A percentile compares a stretch with the other conserved stretches of the same genome.
Conservation (phyloP, 2,888 invertebrate genomes). For the Oligia strigilis region DNA sequence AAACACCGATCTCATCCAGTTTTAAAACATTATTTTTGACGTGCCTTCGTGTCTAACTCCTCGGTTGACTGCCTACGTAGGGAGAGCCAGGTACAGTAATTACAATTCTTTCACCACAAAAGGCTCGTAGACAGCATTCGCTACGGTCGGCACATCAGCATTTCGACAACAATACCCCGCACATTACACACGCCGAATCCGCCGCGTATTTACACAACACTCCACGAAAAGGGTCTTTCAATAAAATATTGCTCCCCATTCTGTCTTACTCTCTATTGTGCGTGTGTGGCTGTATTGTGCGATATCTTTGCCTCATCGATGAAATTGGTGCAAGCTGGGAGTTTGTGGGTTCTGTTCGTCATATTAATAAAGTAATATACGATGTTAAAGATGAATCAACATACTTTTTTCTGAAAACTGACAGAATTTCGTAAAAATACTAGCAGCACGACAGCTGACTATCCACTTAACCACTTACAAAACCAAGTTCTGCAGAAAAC, state of each 20-base stretch:
- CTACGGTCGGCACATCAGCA: slow-evolving; percentile 72
- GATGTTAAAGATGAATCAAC: not conserved
- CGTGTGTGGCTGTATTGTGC: slow-evolving; percentile 78
- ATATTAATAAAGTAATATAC: slow-evolving; percentile 7
- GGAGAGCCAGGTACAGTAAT: slow-evolving; percentile 23
- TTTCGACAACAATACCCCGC: slow-evolving; percentile 81
- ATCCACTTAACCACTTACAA: not conserved
- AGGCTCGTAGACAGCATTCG: slow-evolving; percentile 57
- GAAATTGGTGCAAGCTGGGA: slow-evolving; percentile 51
- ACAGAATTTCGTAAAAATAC: not conserved
- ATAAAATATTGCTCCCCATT: slow-evolving; percentile 89
- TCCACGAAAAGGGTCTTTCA: slow-evolving; percentile 89
- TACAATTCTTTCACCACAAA: slow-evolving; percentile 40
- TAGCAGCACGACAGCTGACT: not conserved
- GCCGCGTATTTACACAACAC: slow-evolving; percentile 90
- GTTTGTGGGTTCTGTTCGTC: slow-evolving; percentile 54
- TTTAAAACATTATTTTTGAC: not conserved
- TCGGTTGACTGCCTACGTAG: not conserved
- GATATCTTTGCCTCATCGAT: slow-evolving; percentile 76
- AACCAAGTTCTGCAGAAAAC: not conserved
- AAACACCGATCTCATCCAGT: not conserved
- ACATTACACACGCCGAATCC: slow-evolving; percentile 83
- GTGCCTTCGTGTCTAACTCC: not conserved
- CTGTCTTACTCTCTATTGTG: slow-evolving; percentile 86
- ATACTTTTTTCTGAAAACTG: not conserved